These are phyloP conservation scores for Octomys mimax DNA, from an alignment of 2,797 vertebrate genomes.

Conservation along the genomic window DNA sequence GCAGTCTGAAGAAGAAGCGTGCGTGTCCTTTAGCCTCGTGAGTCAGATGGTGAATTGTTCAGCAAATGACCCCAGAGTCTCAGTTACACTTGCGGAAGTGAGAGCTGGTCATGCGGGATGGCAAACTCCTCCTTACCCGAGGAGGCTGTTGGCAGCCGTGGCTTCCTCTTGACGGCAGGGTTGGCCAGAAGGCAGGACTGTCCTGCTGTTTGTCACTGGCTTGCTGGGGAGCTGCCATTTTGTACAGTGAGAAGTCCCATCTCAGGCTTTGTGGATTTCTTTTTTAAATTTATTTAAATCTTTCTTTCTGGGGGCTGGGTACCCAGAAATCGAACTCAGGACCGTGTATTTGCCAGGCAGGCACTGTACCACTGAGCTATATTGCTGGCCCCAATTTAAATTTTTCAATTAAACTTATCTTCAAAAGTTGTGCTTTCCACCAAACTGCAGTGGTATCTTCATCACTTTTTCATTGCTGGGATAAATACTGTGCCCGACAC, in stretches of 20 bases:
- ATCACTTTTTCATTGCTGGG: neutral
- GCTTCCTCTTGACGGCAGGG: neutral
- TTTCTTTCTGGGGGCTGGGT: too few relatives aligned
- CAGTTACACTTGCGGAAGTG: neutral
- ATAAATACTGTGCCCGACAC: neutral
- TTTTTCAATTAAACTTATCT: slow-evolving; percentile 42
- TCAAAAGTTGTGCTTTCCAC: neutral
- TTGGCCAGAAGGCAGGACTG: neutral
- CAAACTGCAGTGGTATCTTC: neutral
- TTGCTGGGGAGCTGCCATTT: neutral
- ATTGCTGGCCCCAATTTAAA: neutral
- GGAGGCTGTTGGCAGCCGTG: neutral
- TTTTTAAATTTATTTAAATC: neutral
- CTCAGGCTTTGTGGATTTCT: neutral
- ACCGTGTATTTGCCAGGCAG: too few relatives aligned
- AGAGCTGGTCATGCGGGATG: neutral
- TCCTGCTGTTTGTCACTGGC: neutral
- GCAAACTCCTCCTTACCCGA: neutral
- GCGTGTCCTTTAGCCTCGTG: neutral
- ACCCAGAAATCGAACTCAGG: too few relatives aligned
- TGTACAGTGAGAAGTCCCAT: neutral
- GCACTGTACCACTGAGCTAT: too few relatives aligned
- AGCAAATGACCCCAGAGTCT: neutral
- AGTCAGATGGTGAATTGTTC: neutral
- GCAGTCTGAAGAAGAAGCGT: neutral